phyloP scores from a whole-genome alignment of 2,113 vertebrate genomes.

The Hemiscyllium ocellatum region DNA sequence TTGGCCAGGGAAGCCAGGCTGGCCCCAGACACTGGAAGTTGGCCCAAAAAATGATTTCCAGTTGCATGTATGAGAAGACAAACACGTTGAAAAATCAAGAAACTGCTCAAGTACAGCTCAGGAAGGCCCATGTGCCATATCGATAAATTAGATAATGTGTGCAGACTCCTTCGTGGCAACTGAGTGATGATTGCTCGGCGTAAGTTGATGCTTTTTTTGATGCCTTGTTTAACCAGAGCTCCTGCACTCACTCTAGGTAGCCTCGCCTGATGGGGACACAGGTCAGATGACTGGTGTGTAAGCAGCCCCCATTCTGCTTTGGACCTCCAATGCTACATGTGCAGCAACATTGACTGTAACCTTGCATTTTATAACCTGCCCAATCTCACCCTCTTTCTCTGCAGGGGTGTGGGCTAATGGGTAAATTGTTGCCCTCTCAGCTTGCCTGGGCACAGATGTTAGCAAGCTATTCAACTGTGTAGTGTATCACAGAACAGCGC shows the following conservation, averaged over 20 bases:
- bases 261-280: background rate
- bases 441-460: background rate
- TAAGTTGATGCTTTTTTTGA: background rate
- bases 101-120: background rate
- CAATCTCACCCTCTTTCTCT: background rate
- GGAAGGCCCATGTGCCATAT: background rate
- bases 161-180: background rate
- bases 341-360: background rate
- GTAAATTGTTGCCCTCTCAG: background rate
- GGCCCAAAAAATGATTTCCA: slow-evolving; percentile 22
- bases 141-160: slow-evolving; percentile 10
- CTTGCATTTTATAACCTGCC: background rate
- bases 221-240: background rate
- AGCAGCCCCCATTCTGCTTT: background rate
- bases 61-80: background rate
- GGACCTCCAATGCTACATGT: background rate
- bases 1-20: background rate
- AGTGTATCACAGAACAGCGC: background rate
- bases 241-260: background rate
- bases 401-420: background rate
- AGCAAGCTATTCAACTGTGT: background rate
- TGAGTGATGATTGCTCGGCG: slow-evolving; percentile 6
- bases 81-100: slow-evolving; percentile 9
- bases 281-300: background rate
- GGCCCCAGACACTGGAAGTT: slow-evolving; percentile 5